These are phyloP conservation scores for Epirrhoe alternata DNA, from an alignment of 2,888 invertebrate species.

Conservation along the genomic window DNA sequence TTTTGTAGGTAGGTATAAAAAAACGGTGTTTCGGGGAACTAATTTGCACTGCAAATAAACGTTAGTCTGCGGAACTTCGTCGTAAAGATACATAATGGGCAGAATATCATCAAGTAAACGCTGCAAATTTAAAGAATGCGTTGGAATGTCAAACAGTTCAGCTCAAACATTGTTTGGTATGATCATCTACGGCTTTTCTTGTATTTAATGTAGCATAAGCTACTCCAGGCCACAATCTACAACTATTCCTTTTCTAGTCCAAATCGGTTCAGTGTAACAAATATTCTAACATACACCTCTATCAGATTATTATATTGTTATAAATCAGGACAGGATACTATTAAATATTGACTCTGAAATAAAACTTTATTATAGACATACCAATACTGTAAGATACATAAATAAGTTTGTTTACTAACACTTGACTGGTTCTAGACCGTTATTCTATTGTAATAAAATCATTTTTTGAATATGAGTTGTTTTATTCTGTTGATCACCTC, in stretches of 20 bases:
- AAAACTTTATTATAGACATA: background rate
- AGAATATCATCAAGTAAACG: background rate
- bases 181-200: background rate
- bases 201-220: too few relatives aligned
- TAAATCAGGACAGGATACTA: background rate
- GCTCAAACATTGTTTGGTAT: background rate
- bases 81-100: background rate
- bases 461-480: constrained; percentile 12
- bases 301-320: background rate
- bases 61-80: background rate
- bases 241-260: background rate
- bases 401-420: constrained; percentile 9
- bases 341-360: background rate
- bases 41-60: background rate
- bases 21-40: background rate
- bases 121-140: background rate
- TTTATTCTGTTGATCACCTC: constrained; percentile 7
- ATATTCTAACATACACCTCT: background rate
- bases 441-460: constrained; percentile 18
- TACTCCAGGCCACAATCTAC: background rate
- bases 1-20: background rate
- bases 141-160: background rate
- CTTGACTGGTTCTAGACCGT: constrained; percentile 12
- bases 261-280: background rate
- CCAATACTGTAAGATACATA: constrained; percentile 4